Evolutionary conservation across 2,797 vertebrate species (phyloP).

Genomic region (Oreochromis mossambicus): DNA sequence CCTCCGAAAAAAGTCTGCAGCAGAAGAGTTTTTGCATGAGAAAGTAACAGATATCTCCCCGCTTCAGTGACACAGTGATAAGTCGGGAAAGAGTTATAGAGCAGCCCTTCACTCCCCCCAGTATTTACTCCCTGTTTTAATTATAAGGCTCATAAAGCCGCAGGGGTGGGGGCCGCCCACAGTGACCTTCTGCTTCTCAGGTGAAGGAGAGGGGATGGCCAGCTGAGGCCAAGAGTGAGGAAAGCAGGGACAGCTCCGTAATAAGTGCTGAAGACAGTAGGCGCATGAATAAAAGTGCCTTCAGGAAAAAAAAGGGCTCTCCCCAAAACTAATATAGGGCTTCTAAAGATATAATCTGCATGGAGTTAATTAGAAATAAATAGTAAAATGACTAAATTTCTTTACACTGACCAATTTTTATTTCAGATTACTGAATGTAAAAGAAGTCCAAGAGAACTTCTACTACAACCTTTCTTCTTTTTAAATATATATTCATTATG

Average conservation of each 20-base stretch:
- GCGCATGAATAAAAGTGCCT: background rate
- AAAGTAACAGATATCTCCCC: slow-evolving; percentile 71
- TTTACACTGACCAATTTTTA: background rate
- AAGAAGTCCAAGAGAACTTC: background rate
- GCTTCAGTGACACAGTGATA: slow-evolving; percentile 70
- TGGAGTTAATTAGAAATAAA: background rate
- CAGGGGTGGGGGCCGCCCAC: slow-evolving; percentile 44
- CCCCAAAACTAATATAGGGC: background rate
- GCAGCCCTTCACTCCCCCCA: slow-evolving; percentile 69
- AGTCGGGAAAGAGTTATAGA: slow-evolving; percentile 77
- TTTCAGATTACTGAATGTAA: background rate
- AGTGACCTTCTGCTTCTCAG: slow-evolving; percentile 76
- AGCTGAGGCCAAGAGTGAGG: slow-evolving; percentile 37
- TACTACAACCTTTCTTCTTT: background rate
- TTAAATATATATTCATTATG: background rate
- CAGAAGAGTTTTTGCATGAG: slow-evolving; percentile 48
- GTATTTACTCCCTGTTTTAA: slow-evolving; percentile 82
- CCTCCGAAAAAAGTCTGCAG: slow-evolving; percentile 6
- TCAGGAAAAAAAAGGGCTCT: background rate
- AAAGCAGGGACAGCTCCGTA: background rate
- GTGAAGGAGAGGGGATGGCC: slow-evolving; percentile 74
- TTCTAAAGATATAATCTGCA: background rate
- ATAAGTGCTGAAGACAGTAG: background rate
- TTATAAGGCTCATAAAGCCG: slow-evolving; percentile 84
- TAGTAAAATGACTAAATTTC: background rate